Base-by-base conservation (phyloP, 2,113 vertebrate genomes). In the Lethenteron camtschaticum region DNA sequence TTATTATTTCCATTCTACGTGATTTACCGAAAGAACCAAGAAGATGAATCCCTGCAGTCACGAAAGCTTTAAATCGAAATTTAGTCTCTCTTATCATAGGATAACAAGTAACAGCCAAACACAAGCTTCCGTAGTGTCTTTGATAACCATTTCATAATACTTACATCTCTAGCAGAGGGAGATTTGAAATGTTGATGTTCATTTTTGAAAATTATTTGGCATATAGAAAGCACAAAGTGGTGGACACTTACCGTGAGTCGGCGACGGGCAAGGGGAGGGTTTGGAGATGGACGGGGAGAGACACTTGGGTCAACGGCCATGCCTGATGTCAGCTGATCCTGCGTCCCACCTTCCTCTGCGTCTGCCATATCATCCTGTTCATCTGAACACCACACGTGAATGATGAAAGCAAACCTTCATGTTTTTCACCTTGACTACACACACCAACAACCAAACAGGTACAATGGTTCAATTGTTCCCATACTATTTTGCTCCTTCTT, bases 341-440 rank as follows among this genome's bases (percentile, higher is more conserved):
- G 92, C 14, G 89, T 88, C 68, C 96, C 82, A 60, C 95, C 86
- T 71, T 92, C 88, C 73, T 99, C 90, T 12, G 91, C 81, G 77
- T 99, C 94, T 9, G 83, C 78, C 69, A 78, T 81, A 1, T 86
- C 81, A 72, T 99, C 94, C 41, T 99, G 90, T 1, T 96, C 79
- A 3, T 41, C 41, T 41, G 41, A 41, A 41, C 41, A 41, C 6
- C 41, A 41, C 41, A 41, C 41, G 41, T 41, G 41, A 41, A 41
- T 41, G 41, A 41, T 41, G 41, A 41, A 41, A 41, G 6, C 41
- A 41, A 41, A 41, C 41, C 41, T 41, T 41, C 41, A 41, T 41
- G 41, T 41, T 41, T 41, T 41, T 41, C 41, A 41, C 41, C 41
- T 99, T 91, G 69, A 90, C 94, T 97, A 69, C 20, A 71, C n/a